Base-by-base conservation (phyloP, 2,797 vertebrate species). In the Trachops cirrhosus region DNA sequence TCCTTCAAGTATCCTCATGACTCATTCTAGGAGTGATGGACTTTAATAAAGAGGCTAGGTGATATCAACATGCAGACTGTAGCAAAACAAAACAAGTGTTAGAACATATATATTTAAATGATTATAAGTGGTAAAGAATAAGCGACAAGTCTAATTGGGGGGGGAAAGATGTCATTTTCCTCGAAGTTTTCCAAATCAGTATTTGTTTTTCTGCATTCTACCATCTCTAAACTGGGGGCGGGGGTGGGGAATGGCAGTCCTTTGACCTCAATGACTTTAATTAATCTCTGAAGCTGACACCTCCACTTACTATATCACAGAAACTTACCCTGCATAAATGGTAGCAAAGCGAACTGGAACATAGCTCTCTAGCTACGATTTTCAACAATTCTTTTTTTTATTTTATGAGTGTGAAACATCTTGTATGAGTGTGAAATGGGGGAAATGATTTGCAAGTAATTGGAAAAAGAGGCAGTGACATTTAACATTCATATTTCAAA, bases 121-220 rank as follows among this genome's bases (percentile, higher is more conserved):
- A 93, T 71, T 64, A 44, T 77, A 82, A 84, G 50, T 34, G 46
- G 16, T 77, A 93, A 86, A 85, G 29, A 77, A 82, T 71, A 86
- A 54, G 44, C 6, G 54, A 26, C 1, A 54, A 82, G 29, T 84
- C 11, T 91, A 91, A 78, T 85, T 15, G 57, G 67, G 1, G 24
- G 16, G 11, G 18, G 44, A 24, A 46, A 15, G 41, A 57, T 70
- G 6, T 12, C 18, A 77, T 54, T 83, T 91, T 71, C 62, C 34
- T 50, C 83, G n/a, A 37, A 52, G 75, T 86, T 91, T 90, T 79
- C 64, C 19, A 78, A 39, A 78, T 74, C 46, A 62, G 0, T 59
- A 77, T 87, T 79, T 90, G 21, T 67, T 80, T 93, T 74, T 83
- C 48, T 94, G 41, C 9, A 91, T 96, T 87, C 29, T 59, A 84